A percentile compares a stretch with the other conserved stretches of the same genome.
Evolutionary conservation across 1,140 invertebrate species (phyloP).

Genomic region (Chrysoperla carnea): DNA sequence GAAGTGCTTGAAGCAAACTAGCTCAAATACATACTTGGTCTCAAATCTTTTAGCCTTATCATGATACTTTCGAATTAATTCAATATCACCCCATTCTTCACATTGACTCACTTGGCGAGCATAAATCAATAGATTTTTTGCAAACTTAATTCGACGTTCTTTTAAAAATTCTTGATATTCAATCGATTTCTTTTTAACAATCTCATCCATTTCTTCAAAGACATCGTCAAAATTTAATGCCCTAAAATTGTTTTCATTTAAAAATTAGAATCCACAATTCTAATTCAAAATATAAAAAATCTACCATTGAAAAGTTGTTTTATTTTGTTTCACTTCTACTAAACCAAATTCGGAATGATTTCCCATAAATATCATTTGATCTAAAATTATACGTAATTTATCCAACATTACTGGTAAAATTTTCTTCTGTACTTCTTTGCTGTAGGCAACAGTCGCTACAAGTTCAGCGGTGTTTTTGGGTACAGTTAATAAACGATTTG

Average conservation of each 20-base stretch:
- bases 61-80: conserved; percentile 69
- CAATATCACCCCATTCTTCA: conserved; percentile 75
- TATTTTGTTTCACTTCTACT: conserved; percentile 73
- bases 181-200: conserved; percentile 61
- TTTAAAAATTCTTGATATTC: conserved; percentile 75
- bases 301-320: conserved; percentile 69
- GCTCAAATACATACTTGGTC: conserved; percentile 29
- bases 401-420: conserved; percentile 57
- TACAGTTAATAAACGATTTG: conserved; percentile 55
- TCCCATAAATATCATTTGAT: conserved; percentile 55
- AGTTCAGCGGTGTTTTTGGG: conserved; percentile 71
- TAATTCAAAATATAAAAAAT: not conserved
- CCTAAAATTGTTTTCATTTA: too few relatives aligned
- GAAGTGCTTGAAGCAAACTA: too few relatives aligned
- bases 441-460: conserved; percentile 65
- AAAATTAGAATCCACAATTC: too few relatives aligned
- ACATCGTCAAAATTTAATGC: too few relatives aligned
- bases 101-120: conserved; percentile 70
- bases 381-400: conserved; percentile 43
- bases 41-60: conserved; percentile 61
- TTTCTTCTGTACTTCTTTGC: conserved; percentile 52
- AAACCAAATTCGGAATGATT: conserved; percentile 63
- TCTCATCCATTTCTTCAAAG: conserved; percentile 25
- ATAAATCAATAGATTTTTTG: conserved; percentile 64
- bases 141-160: conserved; percentile 35